Evolutionary conservation across 2,888 invertebrate genomes (phyloP), one percentile per base, ranked within the genome.

Genomic region (Poecilobothrus nobilitatus): DNA sequence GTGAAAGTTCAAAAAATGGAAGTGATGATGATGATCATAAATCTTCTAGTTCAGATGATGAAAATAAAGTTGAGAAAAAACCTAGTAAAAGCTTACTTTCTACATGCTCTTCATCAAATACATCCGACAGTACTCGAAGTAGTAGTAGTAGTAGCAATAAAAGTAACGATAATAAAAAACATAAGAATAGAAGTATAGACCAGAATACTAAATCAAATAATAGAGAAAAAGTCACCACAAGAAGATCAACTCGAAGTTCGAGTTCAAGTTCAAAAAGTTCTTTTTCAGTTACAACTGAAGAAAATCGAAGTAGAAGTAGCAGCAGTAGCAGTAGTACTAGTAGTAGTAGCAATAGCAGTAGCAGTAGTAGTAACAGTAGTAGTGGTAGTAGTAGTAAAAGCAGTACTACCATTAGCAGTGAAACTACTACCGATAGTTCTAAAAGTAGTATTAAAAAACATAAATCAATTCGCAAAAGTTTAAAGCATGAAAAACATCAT

Each of bases 21-120:
- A 53, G 53, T 53, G 37, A 37, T 37, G 37, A 37, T 53, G 53
- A 53, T 53, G 53, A 53, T n/a, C 53, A 53, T n/a, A 53, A 53
- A 6, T 53, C 53, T 1, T 53, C 53, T 12, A 53, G 53, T 53
- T 53, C 53, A n/a, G 53, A 18, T 53, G 53, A 53, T 2, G 6
- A 53, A 6, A n/a, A 6, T 18, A 15, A 18, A 12, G 2, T 12
- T 53, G n/a, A 6, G 6, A 53, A 12, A 53, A 53, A 53, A 53
- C 15, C 53, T 3, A 15, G 6, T 18, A 6, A 9, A 44, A 44
- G 44, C 15, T 9, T 12, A 15, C 6, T 10, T 15, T 9, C 53
- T 2, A 18, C 53, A 6, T 15, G 18, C 18, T 12, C 5, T 53
- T 53, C 53, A 12, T 53, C 53, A 53, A 53, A 53, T 15, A 53